Percentiles rank a stretch among this genome's conserved stretches.
These are phyloP conservation scores for Phocides pigmalion DNA, from an alignment of 1,140 invertebrate species.

Conservation along the genomic window DNA sequence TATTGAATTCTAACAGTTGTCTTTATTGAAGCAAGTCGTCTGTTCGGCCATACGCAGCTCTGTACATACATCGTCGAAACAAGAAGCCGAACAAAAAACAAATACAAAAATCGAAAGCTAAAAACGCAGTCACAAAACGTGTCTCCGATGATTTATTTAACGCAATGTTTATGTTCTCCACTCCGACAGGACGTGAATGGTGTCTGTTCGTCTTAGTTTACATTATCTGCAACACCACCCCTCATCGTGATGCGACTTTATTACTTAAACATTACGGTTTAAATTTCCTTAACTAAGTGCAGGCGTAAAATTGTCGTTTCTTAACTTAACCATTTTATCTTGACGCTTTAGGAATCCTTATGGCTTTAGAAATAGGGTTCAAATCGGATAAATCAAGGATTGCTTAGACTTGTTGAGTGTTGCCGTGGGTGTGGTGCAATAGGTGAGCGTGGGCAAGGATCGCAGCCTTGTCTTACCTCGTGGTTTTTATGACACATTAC, in stretches of 20 bases:
- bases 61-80: slow-evolving; percentile 5
- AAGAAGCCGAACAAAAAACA: slow-evolving; percentile 32
- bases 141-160: slow-evolving; percentile 72
- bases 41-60: neutral
- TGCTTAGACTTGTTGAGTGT: slow-evolving; percentile 5
- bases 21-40: neutral
- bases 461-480: slow-evolving; percentile 48
- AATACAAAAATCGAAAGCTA: slow-evolving; percentile 52
- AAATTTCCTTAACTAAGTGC: slow-evolving; percentile 6
- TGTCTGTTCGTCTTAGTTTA: slow-evolving; percentile 56
- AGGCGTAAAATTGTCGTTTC: slow-evolving; percentile 30
- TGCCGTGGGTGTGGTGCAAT: slow-evolving; percentile 49
- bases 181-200: slow-evolving; percentile 54
- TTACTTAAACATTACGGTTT: slow-evolving; percentile 9
- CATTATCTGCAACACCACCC: slow-evolving; percentile 41
- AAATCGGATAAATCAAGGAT: neutral
- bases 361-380: slow-evolving; percentile 20
- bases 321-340: slow-evolving; percentile 36
- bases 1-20: neutral
- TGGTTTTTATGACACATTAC: slow-evolving; percentile 42
- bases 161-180: slow-evolving; percentile 59
- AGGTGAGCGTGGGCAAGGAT: slow-evolving; percentile 53
- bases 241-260: slow-evolving; percentile 15
- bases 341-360: slow-evolving; percentile 20
- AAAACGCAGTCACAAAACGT: slow-evolving; percentile 60